phyloP scores from a whole-genome alignment of 2,113 vertebrate species.

The Macheiramphus alcinus region DNA sequence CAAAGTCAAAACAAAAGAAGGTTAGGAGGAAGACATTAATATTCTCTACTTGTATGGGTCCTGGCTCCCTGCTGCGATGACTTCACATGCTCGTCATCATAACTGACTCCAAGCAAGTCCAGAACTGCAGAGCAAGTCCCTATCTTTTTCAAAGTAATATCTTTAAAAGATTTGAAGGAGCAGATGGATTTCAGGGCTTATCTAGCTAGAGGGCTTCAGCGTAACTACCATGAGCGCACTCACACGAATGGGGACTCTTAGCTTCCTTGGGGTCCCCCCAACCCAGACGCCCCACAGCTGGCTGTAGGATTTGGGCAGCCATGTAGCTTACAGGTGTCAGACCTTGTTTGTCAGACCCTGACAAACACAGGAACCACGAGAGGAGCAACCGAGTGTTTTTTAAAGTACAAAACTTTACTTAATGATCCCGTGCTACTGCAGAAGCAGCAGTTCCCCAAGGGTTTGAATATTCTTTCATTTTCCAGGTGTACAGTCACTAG shows the following conservation, averaged over 20 bases:
- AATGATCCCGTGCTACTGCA: neutral
- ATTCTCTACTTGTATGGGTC: neutral
- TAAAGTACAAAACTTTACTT: neutral
- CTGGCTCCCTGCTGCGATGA: neutral
- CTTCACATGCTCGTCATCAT: fast-evolving
- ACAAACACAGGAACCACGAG: neutral
- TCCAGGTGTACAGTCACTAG: neutral
- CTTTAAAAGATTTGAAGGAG: neutral
- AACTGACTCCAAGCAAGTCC: neutral
- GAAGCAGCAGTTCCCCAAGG: neutral
- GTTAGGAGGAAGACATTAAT: neutral
- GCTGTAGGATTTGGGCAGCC: neutral
- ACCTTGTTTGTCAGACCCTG: fast-evolving
- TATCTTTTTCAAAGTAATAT: fast-evolving
- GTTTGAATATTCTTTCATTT: neutral
- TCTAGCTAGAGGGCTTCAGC: neutral
- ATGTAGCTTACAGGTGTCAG: fast-evolving
- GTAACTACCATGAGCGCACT: fast-evolving
- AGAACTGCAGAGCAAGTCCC: neutral
- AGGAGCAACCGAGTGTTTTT: fast-evolving
- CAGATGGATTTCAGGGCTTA: neutral
- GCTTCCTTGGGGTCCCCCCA: fast-evolving
- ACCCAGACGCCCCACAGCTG: neutral
- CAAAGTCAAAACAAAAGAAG: neutral
- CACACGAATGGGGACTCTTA: fast-evolving